Evolutionary conservation across 1,140 invertebrate genomes (phyloP), one percentile per base, ranked within the genome.

Genomic region (Drosophila subpulchrella): DNA sequence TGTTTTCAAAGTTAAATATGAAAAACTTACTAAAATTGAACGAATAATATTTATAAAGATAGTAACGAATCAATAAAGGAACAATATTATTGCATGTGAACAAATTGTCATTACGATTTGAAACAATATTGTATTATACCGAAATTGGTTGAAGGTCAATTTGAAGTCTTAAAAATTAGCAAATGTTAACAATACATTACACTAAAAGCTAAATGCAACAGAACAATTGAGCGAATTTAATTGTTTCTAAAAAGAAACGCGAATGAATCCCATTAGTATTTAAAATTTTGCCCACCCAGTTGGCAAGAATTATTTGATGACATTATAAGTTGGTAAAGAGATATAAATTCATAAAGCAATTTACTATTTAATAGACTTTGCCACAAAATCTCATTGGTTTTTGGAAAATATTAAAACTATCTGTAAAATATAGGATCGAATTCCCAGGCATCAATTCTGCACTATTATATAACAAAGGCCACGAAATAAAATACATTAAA

Each of bases 281-380:
- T 75, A 62, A 71, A 70, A 51, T 48, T 38, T 54, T 53, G 41
- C 57, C 53, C 32, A 67, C 57, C 11, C 47, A 57, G 53, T 62
- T 63, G 66, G 62, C 75, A 67, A 72, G 46, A 51, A 67, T 63
- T 50, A 75, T 68, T 62, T 46, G 54, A 57, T 58, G 41, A 38
- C 24, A 74, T 42, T 59, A 66, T 58, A 50, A 62, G 44, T 56
- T 70, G 36, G 56, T 36, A 12, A 46, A 57, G 53, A 60, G 42
- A 62, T 66, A 41, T 42, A 58, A 53, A 73, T 75, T 84, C 46
- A 71, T 60, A 62, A 89, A 89, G 85, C 80, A 89, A 89, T 89
- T 89, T 68, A 78, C 84, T 89, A 89, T 89, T 70, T 75, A 84
- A 89, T 89, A 89, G 80, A 89, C 46, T 72, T 81, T 75, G 72